Percentiles rank a stretch among this genome's conserved stretches.
Conservation (phyloP, 2,888 invertebrate species). For the Microplitis manilae region DNA sequence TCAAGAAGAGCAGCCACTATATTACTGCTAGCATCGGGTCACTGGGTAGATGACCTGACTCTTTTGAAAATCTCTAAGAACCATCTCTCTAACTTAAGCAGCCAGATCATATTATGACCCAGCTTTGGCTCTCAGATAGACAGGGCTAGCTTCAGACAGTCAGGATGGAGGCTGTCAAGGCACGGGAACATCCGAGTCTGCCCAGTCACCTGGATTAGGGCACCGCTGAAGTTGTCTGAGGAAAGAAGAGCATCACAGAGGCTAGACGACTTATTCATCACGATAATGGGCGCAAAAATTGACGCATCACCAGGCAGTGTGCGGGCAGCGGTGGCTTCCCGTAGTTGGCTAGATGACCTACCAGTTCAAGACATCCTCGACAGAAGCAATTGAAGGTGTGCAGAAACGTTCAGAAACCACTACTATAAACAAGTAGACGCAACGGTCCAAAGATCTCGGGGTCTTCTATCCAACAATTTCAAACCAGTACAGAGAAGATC, state of each 20-base stretch:
- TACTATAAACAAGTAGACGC: constrained; percentile 20
- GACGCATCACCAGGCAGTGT: constrained; percentile 47
- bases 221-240: constrained; percentile 29
- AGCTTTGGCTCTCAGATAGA: too few species aligned
- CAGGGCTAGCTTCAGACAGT: too few species aligned
- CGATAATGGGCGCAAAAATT: constrained; percentile 41
- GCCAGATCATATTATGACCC: constrained; percentile 46
- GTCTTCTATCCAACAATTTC: not conserved
- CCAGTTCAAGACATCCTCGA: constrained; percentile 35
- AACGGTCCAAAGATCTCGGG: too few species aligned
- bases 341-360: constrained; percentile 23
- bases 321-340: constrained; percentile 49
- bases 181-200: too few species aligned
- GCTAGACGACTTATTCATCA: constrained; percentile 37
- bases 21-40: constrained; percentile 15
- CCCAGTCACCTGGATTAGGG: constrained; percentile 36
- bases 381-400: constrained; percentile 38
- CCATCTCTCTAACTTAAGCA: not conserved
- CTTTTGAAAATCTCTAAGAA: constrained; percentile 11
- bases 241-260: constrained; percentile 26
- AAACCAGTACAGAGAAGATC: not conserved
- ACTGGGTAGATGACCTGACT: constrained; percentile 1
- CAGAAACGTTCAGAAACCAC: constrained; percentile 37
- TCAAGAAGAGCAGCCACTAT: constrained; percentile 12
- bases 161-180: too few species aligned